Conservation (phyloP, 2,888 invertebrate species). For the Thalpophila matura region DNA sequence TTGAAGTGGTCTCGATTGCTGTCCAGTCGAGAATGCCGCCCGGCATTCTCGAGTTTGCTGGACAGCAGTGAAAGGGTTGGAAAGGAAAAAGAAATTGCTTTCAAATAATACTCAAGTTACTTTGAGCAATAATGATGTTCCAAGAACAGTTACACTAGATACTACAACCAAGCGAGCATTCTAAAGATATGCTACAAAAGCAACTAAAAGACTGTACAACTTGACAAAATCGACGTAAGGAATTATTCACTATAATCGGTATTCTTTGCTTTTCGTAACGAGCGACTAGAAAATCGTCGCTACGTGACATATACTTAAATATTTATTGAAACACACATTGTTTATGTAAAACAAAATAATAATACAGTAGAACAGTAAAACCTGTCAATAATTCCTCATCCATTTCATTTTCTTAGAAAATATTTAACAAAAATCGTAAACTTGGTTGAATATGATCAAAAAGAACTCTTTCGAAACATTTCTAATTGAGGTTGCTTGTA, state of each 20-base stretch:
- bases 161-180: no score
- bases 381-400: slow-evolving; percentile 2
- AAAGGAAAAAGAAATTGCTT: neutral
- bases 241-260: slow-evolving; percentile 1
- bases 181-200: no score
- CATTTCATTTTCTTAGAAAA: slow-evolving; percentile 20
- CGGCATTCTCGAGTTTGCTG: neutral
- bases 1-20: neutral
- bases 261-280: neutral
- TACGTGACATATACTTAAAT: slow-evolving; percentile 8
- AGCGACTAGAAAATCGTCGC: neutral
- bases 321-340: neutral
- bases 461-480: slow-evolving; percentile 24
- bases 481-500: slow-evolving; percentile 9
- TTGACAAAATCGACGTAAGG: neutral
- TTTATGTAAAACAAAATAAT: neutral
- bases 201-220: neutral
- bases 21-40: no score
- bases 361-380: slow-evolving; percentile 14
- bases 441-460: slow-evolving; percentile 10
- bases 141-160: neutral
- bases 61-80: slow-evolving; percentile 24
- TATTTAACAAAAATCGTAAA: slow-evolving; percentile 29
- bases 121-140: neutral
- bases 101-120: slow-evolving; percentile 2